phyloP scores from a whole-genome alignment of 2,888 invertebrate species.

The Nezara viridula region DNA sequence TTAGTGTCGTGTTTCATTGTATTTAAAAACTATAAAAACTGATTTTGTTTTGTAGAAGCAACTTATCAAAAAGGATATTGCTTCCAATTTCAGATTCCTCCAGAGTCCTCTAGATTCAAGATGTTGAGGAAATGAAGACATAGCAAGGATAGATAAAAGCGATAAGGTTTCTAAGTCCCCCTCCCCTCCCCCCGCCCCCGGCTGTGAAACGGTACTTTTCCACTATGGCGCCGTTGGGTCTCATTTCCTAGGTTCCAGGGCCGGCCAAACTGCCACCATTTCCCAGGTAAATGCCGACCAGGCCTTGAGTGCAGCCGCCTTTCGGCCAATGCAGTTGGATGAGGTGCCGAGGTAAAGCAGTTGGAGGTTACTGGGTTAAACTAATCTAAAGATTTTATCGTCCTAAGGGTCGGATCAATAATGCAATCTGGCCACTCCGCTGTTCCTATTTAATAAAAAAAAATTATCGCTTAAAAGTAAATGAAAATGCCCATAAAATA shows the following conservation, averaged over 20 bases:
- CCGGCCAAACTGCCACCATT: not conserved
- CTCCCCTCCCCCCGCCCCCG: no score
- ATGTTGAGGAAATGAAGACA: not conserved
- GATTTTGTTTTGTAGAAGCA: no score
- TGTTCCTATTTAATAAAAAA: not conserved
- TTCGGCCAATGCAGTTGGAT: not conserved
- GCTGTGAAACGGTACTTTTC: not conserved
- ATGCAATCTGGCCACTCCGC: not conserved
- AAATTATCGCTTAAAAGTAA: no score
- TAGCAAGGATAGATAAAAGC: not conserved
- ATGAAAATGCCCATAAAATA: no score
- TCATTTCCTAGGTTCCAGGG: not conserved
- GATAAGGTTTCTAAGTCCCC: conserved; percentile 18
- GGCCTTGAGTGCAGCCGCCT: not conserved
- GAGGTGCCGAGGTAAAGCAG: not conserved
- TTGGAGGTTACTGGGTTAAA: not conserved
- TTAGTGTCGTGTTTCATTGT: no score
- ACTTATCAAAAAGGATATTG: no score
- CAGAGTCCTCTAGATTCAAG: no score
- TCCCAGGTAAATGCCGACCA: not conserved
- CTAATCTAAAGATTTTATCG: conserved; percentile 33
- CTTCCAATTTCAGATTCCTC: no score
- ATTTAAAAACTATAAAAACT: no score
- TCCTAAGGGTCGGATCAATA: not conserved
- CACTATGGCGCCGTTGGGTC: conserved; percentile 2